Evolutionary conservation across 2,888 invertebrate genomes (phyloP), one percentile per base, ranked within the genome.

Genomic region (Andrena marginata): DNA sequence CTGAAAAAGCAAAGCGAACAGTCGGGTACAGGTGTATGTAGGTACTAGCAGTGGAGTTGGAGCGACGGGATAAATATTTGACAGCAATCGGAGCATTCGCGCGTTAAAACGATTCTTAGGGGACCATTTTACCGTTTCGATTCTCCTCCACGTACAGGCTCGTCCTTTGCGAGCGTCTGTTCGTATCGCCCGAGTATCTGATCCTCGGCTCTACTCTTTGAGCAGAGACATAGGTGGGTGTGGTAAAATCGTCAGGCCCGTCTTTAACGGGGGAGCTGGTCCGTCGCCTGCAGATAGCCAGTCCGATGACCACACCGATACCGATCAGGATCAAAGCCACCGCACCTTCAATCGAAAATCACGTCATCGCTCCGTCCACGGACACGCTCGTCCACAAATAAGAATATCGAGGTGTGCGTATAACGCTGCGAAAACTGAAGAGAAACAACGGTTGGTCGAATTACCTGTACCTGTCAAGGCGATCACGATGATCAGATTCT

Each of bases 121-220:
- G n/a, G 3, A 20, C n/a, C 6, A 5, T n/a, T 67, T 73, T 85
- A 94, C 94, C 94, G 51, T 92, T 93, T 73, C 93, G 92, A 81
- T 85, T 92, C 74, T 94, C 94, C 81, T 94, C 94, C 77, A 92
- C 75, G 87, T 93, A 94, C 33, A 93, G 88, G 79, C 93, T 94
- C 65, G 93, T 88, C 77, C 93, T 91, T 80, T 93, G 93, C 16
- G 93, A 92, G 68, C 91, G 89, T 62, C 92, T 89, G 70, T 90
- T 23, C 23, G 23, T 90, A 59, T 93, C 92, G 62, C 83, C 90
- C 31, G 90, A 89, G 85, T 91, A 93, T 85, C 92, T 90, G 69
- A 92, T 91, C 81, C 91, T 90, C n/a, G 94, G 93, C 78, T 93
- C 93, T 77, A 92, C 87, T 75, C 93, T 91, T 76, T 92, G 90